Conservation (phyloP, 1,140 invertebrate genomes). For the Drosophila nebulosa region DNA sequence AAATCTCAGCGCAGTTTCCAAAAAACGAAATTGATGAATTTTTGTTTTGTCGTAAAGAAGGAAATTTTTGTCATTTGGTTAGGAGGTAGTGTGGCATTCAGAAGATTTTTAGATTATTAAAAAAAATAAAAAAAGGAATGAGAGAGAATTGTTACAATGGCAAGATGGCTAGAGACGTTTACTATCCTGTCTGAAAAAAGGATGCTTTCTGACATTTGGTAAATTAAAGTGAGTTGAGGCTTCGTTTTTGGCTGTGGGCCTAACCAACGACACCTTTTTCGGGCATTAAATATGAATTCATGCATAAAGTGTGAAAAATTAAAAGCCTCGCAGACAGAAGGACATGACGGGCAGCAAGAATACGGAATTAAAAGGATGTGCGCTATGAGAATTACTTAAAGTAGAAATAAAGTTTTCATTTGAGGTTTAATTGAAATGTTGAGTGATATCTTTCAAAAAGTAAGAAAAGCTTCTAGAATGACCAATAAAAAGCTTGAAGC, state of each 20-base stretch:
- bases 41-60: slow-evolving; percentile 34
- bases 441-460: no score
- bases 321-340: neutral
- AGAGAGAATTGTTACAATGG: slow-evolving; percentile 33
- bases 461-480: no score
- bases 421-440: no score
- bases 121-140: slow-evolving; percentile 21
- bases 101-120: slow-evolving; percentile 73
- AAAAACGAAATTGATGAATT: slow-evolving; percentile 52
- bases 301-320: slow-evolving; percentile 45
- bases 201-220: slow-evolving; percentile 59
- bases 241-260: slow-evolving; percentile 12
- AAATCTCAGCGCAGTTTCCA: neutral
- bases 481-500: no score
- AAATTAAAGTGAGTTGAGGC: slow-evolving; percentile 65
- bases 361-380: no score
- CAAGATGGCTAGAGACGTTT: neutral
- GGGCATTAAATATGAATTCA: slow-evolving; percentile 61
- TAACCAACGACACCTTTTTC: no score
- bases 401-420: no score
- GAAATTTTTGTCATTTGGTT: slow-evolving; percentile 20
- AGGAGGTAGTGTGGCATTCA: slow-evolving; percentile 50
- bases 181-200: slow-evolving; percentile 14
- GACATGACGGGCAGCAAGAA: neutral
- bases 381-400: slow-evolving; percentile 5